Evolutionary conservation across 2,888 invertebrate species (phyloP).

Genomic region (Alviniconcha strummeri): DNA sequence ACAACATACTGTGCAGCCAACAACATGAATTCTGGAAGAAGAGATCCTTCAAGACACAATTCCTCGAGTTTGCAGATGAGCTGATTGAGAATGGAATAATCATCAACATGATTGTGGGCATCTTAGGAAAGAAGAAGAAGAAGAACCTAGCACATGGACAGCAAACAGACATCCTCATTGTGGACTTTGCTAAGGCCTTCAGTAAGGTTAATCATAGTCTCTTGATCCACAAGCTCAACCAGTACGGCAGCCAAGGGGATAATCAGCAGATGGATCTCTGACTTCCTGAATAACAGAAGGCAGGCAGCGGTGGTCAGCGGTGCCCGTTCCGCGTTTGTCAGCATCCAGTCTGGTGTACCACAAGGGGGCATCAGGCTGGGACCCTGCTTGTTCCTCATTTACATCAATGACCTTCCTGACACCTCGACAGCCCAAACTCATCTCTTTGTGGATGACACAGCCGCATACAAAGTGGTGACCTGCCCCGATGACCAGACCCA

Average conservation of each 20-base stretch:
- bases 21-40: neutral
- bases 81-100: neutral
- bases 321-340: neutral
- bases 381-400: neutral
- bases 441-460: neutral
- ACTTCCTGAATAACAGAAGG: neutral
- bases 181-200: neutral
- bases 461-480: neutral
- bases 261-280: conserved; percentile 3
- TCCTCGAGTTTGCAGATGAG: neutral
- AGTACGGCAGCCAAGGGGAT: neutral
- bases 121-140: no score
- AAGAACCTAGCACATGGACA: neutral
- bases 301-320: neutral
- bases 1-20: neutral
- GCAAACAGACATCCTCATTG: conserved; percentile 5
- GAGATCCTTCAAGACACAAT: neutral
- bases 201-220: neutral
- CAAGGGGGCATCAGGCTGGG: neutral
- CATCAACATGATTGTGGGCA: no score
- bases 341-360: conserved; percentile 6
- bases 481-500: neutral
- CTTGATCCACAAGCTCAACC: conserved; percentile 4
- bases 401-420: neutral
- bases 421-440: neutral